Percentiles rank a stretch among this genome's conserved stretches.
These are phyloP conservation scores for Polylopha cassiicola DNA, from an alignment of 2,888 invertebrate species.

Conservation along the genomic window DNA sequence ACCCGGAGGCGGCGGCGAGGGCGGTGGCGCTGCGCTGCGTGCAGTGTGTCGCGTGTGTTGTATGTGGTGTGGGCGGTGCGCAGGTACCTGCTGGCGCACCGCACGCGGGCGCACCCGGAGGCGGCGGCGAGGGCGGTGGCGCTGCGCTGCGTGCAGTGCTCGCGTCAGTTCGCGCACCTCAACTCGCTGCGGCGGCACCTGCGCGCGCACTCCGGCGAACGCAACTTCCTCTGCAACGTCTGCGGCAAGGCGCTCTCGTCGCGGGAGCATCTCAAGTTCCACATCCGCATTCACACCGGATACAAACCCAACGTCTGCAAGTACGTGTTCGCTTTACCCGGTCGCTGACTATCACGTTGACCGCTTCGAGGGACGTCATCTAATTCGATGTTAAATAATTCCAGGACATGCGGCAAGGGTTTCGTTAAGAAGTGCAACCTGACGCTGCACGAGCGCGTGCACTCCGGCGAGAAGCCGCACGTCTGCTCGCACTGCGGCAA, in stretches of 20 bases:
- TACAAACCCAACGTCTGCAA: slow-evolving; percentile 80
- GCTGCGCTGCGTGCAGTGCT: slow-evolving; percentile 64
- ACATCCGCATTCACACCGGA: slow-evolving; percentile 78
- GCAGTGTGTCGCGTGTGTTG: too few relatives aligned
- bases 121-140: slow-evolving; percentile 50
- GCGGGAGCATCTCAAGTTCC: slow-evolving; percentile 78
- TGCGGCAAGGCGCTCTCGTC: slow-evolving; percentile 79
- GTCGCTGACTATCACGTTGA: background rate
- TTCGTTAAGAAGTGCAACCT: slow-evolving; percentile 79
- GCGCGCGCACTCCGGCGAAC: slow-evolving; percentile 66
- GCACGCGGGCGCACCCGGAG: slow-evolving; percentile 56
- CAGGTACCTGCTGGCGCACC: slow-evolving; percentile 60
- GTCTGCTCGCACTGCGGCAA: slow-evolving; percentile 79
- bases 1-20: too few relatives aligned
- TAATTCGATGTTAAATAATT: background rate
- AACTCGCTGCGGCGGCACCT: slow-evolving; percentile 70
- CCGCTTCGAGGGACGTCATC: too few relatives aligned
- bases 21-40: slow-evolving; percentile 61
- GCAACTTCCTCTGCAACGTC: slow-evolving; percentile 77
- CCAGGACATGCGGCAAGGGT: slow-evolving; percentile 70
- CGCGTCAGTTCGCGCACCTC: slow-evolving; percentile 69
- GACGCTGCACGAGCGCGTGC: slow-evolving; percentile 78
- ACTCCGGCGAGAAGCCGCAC: slow-evolving; percentile 80
- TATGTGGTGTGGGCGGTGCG: too few relatives aligned
- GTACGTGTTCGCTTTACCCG: slow-evolving; percentile 27